Base-by-base conservation (phyloP, 2,888 invertebrate species). In the Mongoloraphidia duomilia region DNA sequence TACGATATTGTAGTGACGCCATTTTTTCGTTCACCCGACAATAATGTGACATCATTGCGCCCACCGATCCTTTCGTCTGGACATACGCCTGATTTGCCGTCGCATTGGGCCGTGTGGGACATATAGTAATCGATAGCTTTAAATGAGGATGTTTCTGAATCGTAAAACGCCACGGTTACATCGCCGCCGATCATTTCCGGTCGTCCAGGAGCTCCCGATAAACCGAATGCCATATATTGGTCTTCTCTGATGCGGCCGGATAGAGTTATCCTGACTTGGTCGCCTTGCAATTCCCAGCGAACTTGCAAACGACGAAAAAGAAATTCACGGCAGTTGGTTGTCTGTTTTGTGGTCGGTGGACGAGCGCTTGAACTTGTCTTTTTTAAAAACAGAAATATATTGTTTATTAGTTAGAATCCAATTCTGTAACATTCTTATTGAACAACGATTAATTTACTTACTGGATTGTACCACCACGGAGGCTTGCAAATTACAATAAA, bases 401-500 rank as follows among this genome's bases (percentile, higher is more conserved):
- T 14, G 1, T 39, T 39, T 39, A 39, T 39, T 39, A 12, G 40
- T 44, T 44, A 34, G 14, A 34, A 34, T n/a, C 33, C n/a, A 10
- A 34, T 34, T 38, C 36, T 36, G 11, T 12, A 12, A 14, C 37
- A 6, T 26, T 26, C 6, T 26, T 26, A 26, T 26, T 26, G 17
- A 35, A 35, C 26, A 45, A 45, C 1, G 26, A 35, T 14, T 52
- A n/a, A 50, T 26, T 62, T 77, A 85, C 89, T 89, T 75, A 90
- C 90, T 67, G 89, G 88, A 68, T 85, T 85, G 71, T 90, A 90
- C 90, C 89, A 90, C 89, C 89, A 90, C 63, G 85, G 80, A 65
- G 90, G 90, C 90, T 90, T 26, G 26, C 26, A 26, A 26, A 26
- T 26, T 26, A 26, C 26, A 26, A 26, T 49, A 50, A 49, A 50